Evolutionary conservation across 2,888 invertebrate species (phyloP).

Genomic region (Drosophila dives): DNA sequence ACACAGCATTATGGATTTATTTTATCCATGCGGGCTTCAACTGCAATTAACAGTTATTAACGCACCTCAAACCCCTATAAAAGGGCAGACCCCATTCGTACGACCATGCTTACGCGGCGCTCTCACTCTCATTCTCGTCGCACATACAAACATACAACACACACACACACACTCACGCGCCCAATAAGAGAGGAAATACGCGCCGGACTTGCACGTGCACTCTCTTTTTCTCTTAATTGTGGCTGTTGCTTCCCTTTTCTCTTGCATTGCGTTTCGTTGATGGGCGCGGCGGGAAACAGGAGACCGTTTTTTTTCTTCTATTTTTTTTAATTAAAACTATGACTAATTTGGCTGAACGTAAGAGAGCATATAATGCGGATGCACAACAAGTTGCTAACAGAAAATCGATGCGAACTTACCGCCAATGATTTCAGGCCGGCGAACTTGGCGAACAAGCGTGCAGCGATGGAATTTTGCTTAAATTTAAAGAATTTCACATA

Average conservation of each 20-base stretch:
- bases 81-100: slow-evolving; percentile 45
- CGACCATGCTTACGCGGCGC: slow-evolving; percentile 34
- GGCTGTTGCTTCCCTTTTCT: slow-evolving; percentile 66
- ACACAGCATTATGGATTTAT: slow-evolving; percentile 10
- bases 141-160: slow-evolving; percentile 11
- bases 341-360: slow-evolving; percentile 64
- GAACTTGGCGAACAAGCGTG: slow-evolving; percentile 29
- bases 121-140: slow-evolving; percentile 43
- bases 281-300: slow-evolving; percentile 77
- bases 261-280: slow-evolving; percentile 36
- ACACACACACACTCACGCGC: slow-evolving; percentile 13
- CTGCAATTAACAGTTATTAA: slow-evolving; percentile 26
- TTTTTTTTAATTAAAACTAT: slow-evolving; percentile 69
- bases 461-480: slow-evolving; percentile 61
- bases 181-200: slow-evolving; percentile 16
- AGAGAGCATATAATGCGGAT: slow-evolving; percentile 6
- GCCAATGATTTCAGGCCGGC: slow-evolving; percentile 57
- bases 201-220: slow-evolving; percentile 56
- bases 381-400: slow-evolving; percentile 60
- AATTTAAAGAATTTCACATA: slow-evolving; percentile 57
- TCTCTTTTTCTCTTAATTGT: slow-evolving; percentile 59
- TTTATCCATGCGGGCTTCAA: slow-evolving; percentile 20
- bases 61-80: slow-evolving; percentile 16
- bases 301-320: slow-evolving; percentile 51
- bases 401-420: slow-evolving; percentile 64